Evolutionary conservation across 2,797 vertebrate species (phyloP).

Genomic region (Poecilia wingei): DNA sequence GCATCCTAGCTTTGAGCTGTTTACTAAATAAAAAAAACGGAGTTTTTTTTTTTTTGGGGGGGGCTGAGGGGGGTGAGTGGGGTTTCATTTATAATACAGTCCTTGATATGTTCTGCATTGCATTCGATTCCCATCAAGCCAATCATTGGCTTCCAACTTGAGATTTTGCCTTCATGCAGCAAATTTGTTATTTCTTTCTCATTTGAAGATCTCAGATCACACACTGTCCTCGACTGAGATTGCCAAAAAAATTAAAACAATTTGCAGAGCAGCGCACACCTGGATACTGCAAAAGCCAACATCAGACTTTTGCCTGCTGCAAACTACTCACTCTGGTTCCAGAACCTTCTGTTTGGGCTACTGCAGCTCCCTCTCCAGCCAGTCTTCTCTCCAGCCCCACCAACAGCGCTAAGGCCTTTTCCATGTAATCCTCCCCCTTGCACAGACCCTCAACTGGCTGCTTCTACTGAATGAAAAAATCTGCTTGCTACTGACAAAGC

Average conservation of each 20-base stretch:
- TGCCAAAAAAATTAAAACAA: constrained; percentile 15
- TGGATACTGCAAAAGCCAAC: constrained; percentile 26
- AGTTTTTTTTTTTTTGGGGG: background rate
- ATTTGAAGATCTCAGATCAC: constrained; percentile 25
- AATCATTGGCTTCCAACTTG: background rate
- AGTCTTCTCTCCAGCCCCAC: constrained; percentile 33
- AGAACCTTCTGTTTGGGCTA: constrained; percentile 37
- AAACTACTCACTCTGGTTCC: constrained; percentile 30
- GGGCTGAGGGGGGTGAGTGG: no score
- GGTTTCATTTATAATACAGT: background rate
- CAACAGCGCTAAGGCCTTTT: constrained; percentile 24
- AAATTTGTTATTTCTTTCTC: constrained; percentile 23
- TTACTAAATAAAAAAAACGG: constrained; percentile 4
- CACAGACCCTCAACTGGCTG: constrained; percentile 33
- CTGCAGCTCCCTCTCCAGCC: constrained; percentile 31
- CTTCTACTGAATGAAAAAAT: constrained; percentile 55
- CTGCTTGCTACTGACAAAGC: constrained; percentile 43
- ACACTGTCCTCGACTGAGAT: constrained; percentile 9
- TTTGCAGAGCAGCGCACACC: constrained; percentile 20
- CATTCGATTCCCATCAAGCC: constrained; percentile 3
- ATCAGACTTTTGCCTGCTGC: constrained; percentile 12
- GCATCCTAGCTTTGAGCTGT: constrained; percentile 29
- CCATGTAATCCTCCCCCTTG: constrained; percentile 40
- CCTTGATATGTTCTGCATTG: constrained; percentile 4
- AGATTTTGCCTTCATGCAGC: constrained; percentile 5